Conservation (phyloP, 1,140 invertebrate genomes). For the Caenorhabditis elegans region DNA sequence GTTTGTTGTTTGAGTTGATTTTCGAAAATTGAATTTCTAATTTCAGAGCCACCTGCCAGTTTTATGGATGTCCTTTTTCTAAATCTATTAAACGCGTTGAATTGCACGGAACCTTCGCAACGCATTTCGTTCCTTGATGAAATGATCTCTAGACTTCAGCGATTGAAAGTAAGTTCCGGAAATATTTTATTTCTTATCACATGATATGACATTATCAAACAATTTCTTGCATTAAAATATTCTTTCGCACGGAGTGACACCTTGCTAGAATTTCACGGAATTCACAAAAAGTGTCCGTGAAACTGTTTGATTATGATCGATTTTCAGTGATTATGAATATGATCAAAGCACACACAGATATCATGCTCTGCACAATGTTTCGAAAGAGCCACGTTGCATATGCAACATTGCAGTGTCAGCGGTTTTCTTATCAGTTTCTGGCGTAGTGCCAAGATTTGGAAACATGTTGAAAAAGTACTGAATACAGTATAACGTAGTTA, state of each 20-base stretch:
- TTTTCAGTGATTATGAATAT: background rate
- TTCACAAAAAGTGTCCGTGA: background rate
- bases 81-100: background rate
- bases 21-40: background rate
- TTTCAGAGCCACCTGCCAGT: background rate
- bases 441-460: background rate
- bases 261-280: background rate
- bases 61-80: background rate
- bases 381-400: background rate
- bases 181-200: conserved; percentile 12
- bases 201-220: background rate
- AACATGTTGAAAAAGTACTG: background rate
- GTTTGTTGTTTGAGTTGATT: no score
- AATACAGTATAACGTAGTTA: no score
- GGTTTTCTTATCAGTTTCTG: background rate
- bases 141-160: background rate
- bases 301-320: background rate
- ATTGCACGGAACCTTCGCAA: background rate
- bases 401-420: background rate
- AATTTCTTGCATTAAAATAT: background rate
- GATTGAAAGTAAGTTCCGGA: conserved; percentile 13
- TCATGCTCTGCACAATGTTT: background rate
- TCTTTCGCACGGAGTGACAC: background rate
- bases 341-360: background rate
- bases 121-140: background rate